A percentile compares a stretch with the other conserved stretches of the same genome.
phyloP scores from a whole-genome alignment of 2,888 invertebrate genomes.

The Eupithecia exiguata region DNA sequence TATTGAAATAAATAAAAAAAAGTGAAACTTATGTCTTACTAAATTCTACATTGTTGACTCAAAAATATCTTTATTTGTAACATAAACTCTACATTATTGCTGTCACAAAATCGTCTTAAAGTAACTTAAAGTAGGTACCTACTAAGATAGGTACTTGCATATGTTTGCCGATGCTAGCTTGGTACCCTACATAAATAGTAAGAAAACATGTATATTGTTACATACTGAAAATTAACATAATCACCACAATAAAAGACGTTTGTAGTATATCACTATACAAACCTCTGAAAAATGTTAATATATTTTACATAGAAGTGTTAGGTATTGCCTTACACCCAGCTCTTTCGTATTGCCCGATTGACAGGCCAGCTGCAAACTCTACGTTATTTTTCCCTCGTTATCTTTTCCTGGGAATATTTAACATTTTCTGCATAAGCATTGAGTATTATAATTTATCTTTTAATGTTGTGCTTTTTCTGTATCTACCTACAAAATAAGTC shows the following conservation, averaged over 20 bases:
- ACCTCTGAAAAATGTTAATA: neutral
- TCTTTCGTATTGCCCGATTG: neutral
- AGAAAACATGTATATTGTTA: neutral
- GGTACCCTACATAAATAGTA: neutral
- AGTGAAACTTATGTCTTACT: neutral
- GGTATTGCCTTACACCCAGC: constrained; percentile 15
- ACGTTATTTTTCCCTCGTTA: neutral
- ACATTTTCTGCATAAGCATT: neutral
- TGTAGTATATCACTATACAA: neutral
- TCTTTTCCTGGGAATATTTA: too few species aligned
- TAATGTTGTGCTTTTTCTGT: neutral
- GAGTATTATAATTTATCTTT: neutral
- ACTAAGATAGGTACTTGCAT: neutral
- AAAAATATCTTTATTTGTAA: neutral
- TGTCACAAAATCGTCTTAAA: neutral
- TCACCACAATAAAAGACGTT: neutral
- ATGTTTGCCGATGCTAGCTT: neutral
- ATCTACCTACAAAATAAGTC: neutral
- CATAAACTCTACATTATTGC: neutral
- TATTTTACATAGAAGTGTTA: constrained; percentile 4
- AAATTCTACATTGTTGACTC: constrained; percentile 18
- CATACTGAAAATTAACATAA: neutral
- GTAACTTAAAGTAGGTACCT: neutral
- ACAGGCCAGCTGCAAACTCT: neutral
- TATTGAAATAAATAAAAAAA: constrained; percentile 19